Evolutionary conservation across 2,113 vertebrate genomes (phyloP).

Genomic region (Gorsachius goisagi): DNA sequence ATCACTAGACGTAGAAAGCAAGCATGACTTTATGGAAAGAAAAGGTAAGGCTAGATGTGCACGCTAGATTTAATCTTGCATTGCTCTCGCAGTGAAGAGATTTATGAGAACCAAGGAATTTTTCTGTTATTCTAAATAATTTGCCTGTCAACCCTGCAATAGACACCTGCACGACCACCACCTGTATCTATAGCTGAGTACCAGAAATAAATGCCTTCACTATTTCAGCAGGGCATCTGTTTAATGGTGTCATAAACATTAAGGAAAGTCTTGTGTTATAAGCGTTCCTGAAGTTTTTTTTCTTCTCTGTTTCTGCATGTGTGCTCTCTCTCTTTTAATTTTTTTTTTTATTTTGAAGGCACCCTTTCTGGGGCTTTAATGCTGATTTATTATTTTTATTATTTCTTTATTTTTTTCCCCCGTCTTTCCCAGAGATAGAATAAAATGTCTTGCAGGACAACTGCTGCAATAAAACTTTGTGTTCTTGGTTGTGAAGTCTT

Average conservation of each 20-base stretch:
- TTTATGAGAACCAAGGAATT: background rate
- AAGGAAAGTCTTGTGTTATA: background rate
- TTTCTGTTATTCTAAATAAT: background rate
- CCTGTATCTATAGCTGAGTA: background rate
- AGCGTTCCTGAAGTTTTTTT: background rate
- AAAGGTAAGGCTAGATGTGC: background rate
- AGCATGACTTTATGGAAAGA: background rate
- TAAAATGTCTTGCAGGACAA: background rate
- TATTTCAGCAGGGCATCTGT: background rate
- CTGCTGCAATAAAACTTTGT: background rate
- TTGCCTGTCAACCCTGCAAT: background rate
- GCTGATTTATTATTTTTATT: background rate
- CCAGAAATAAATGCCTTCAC: background rate
- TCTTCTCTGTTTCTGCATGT: background rate
- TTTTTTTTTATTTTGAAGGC: background rate
- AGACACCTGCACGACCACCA: too few relatives aligned
- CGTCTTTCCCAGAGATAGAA: background rate
- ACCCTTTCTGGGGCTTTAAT: background rate
- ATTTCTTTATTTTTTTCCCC: background rate
- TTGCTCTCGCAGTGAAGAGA: background rate
- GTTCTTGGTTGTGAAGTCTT: background rate
- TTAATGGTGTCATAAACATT: background rate
- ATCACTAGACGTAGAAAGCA: background rate
- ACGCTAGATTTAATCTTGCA: background rate
- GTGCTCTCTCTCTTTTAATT: background rate